Base-by-base conservation (phyloP, 2,797 vertebrate species). In the Chiroxiphia lanceolata region DNA sequence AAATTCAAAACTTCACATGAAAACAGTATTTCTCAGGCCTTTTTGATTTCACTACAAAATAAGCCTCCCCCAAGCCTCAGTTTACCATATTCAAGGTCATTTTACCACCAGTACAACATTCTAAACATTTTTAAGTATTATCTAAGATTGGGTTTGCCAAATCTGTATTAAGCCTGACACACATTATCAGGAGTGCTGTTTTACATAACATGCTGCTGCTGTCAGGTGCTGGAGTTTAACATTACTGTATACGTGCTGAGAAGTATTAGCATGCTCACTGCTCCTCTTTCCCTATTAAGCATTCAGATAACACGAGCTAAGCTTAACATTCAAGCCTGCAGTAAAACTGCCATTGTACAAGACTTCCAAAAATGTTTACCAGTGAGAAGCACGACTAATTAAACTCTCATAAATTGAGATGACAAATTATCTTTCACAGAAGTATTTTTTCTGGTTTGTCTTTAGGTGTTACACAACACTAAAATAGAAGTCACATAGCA, bases 31-130 rank as follows among this genome's bases (percentile, higher is more conserved):
- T 79, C 50, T 51, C 51, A 19, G 18, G n/a, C 22, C 25, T n/a
- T 59, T 86, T 45, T 80, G 47, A 81, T 88, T 94, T 72, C 23
- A 33, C 16, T 61, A 69, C 16, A 87, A 1, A 0, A 48, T 64
- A 85, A 68, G 26, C 8, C 11, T 76, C 60, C 40, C 13, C 15
- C 3, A 3, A 38, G 67, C 23, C 90, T 79, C 74, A 87, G 80
- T 95, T 90, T 83, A 85, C 59, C 51, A 34, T 11, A 36, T 63
- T 96, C 97, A 98, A 98, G 98, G 98, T 98, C 97, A 97, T 96
- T 93, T 94, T 87, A 63, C 75, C 94, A 86, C 22, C 29, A 70
- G 56, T 40, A 86, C 57, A 94, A 91, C 75, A 64, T 72, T 78
- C 87, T 89, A 89, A 64, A 14, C n/a, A 82, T 59, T 76, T 94